Evolutionary conservation across 2,113 vertebrate genomes (phyloP), one percentile per base, ranked within the genome.

Genomic region (Sterna hirundo): DNA sequence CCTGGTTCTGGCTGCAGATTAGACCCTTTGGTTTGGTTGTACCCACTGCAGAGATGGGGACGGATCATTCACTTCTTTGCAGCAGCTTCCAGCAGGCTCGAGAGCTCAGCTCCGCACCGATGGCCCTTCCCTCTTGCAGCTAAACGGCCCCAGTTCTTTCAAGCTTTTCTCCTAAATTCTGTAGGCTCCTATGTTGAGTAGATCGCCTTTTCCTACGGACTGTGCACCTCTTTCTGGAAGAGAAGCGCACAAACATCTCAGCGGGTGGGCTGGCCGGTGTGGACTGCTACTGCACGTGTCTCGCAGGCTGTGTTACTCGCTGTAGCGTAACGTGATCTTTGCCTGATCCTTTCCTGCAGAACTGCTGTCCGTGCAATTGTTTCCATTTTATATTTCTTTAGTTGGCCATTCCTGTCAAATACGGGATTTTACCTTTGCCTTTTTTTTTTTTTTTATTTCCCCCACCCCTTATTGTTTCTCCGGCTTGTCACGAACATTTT

Each of bases 11-110:
- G 3, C 60, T 62, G 83, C 79, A 79, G 60, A 3, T 19, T 17
- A 80, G 61, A 61, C 5, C 34, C 29, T 1, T 34, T 51, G 13
- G 8, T 72, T 30, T n/a, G 25, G 16, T 4, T 52, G 13, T 44
- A 23, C 11, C 25, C 44, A 27, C 36, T 21, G 3, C 15, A 22
- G 22, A 7, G 38, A 9, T 0, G 1, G n/a, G 25, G 4, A 32
- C 22, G 15, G 32, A 51, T 54, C 18, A 20, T 55, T 84, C 15
- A 27, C 22, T 42, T 75, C 51, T 77, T 86, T 69, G 23, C 40
- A 78, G 44, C 47, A 54, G 76, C 72, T 76, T 83, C 9, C 0
- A 17, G 54, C 32, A 65, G 36, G 36, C 60, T n/a, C 2, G 5
- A 18, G 74, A 81, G 5, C 77, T 69, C 46, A 64, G 36, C 18